A percentile compares a stretch with the other conserved stretches of the same genome.
Conservation (phyloP, 2,888 invertebrate species). For the Panopea generosa region DNA sequence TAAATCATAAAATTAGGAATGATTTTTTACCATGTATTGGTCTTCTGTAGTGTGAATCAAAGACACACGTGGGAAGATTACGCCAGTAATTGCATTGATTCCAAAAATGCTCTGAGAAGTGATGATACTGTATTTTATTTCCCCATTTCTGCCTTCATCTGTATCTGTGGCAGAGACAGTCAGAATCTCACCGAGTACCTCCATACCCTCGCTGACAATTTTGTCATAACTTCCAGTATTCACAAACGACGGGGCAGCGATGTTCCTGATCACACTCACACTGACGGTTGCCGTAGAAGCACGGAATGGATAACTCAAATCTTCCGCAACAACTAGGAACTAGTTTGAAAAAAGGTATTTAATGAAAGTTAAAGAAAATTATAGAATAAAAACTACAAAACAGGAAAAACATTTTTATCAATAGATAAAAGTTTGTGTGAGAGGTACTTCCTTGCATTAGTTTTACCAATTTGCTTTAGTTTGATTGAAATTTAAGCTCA, state of each 20-base stretch:
- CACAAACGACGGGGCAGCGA: constrained; percentile 65
- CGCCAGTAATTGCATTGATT: constrained; percentile 92
- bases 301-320: constrained; percentile 70
- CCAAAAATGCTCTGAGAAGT: constrained; percentile 90
- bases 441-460: no score
- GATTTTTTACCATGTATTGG: constrained; percentile 61
- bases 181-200: constrained; percentile 60
- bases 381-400: background rate
- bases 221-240: constrained; percentile 55
- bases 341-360: constrained; percentile 47
- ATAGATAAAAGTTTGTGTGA: no score
- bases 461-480: no score
- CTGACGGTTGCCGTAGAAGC: constrained; percentile 67
- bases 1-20: no score
- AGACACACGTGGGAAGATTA: constrained; percentile 82
- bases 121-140: constrained; percentile 70
- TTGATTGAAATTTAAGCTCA: no score
- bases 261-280: constrained; percentile 76
- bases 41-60: constrained; percentile 63
- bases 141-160: constrained; percentile 69
- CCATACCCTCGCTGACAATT: constrained; percentile 62
- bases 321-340: constrained; percentile 74
- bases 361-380: background rate
- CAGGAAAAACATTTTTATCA: background rate
- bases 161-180: constrained; percentile 58